phyloP scores from a whole-genome alignment of 2,888 invertebrate genomes.

The Myopa tessellatipennis region DNA sequence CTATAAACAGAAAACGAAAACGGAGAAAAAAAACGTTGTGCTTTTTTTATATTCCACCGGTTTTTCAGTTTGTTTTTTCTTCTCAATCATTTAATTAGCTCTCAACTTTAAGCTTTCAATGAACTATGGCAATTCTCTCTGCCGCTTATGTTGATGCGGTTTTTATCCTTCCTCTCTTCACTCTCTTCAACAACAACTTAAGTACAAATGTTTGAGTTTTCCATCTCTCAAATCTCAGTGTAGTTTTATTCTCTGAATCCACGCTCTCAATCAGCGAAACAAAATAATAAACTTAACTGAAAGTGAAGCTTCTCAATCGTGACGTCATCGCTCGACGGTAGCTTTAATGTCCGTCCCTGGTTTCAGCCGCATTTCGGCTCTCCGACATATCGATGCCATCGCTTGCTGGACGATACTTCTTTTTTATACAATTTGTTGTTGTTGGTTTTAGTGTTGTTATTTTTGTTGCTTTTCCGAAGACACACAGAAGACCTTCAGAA shows the following conservation, averaged over 20 bases:
- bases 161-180: not conserved
- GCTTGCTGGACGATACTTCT: not conserved
- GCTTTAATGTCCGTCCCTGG: too few species aligned
- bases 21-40: constrained; percentile 15
- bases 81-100: constrained; percentile 19
- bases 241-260: not conserved
- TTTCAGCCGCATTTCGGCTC: too few species aligned
- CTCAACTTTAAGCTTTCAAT: constrained; percentile 3
- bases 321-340: not conserved
- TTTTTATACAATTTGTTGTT: constrained; percentile 7
- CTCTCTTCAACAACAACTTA: not conserved
- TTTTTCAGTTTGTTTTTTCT: constrained; percentile 27
- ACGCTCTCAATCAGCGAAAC: not conserved
- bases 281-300: too few species aligned
- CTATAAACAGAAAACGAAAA: not conserved
- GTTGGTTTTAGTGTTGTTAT: constrained; percentile 1
- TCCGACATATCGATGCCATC: too few species aligned
- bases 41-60: constrained; percentile 8
- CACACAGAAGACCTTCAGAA: constrained; percentile 16
- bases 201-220: not conserved
- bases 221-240: not conserved
- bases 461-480: constrained; percentile 18
- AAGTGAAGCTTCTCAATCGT: constrained; percentile 8
- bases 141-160: too few species aligned
- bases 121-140: not conserved